Percentiles rank a stretch among this genome's conserved stretches.
phyloP scores from a whole-genome alignment of 2,888 invertebrate species.

The Camptogramma bilineatum region DNA sequence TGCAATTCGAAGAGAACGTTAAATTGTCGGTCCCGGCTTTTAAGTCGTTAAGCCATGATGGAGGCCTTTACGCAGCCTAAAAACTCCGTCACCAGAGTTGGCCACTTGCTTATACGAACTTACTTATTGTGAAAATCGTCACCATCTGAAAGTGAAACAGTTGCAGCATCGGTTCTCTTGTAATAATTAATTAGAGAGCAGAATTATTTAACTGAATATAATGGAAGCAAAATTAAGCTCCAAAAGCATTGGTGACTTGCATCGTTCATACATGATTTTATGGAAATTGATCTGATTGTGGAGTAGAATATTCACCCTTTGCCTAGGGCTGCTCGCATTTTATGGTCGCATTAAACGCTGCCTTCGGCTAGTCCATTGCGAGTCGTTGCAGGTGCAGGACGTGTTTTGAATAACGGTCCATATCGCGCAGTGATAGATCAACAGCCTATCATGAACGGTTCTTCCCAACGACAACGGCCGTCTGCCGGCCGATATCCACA shows the following conservation, averaged over 20 bases:
- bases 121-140: no score
- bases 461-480: slow-evolving; percentile 5
- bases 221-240: background rate
- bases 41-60: no score
- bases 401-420: slow-evolving; percentile 7
- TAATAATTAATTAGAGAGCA: no score
- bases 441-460: slow-evolving; percentile 1
- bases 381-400: slow-evolving; percentile 24
- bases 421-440: background rate
- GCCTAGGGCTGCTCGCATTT: background rate
- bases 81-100: no score
- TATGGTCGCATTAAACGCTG: background rate
- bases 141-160: no score
- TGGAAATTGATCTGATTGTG: background rate
- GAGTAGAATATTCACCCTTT: slow-evolving; percentile 10
- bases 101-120: no score
- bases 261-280: background rate
- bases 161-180: no score
- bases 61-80: no score
- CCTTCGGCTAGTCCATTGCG: slow-evolving; percentile 12
- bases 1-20: no score
- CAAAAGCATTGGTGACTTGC: background rate
- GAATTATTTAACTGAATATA: no score
- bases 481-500: slow-evolving; percentile 20
- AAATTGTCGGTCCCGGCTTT: no score